Base-by-base conservation (phyloP, 2,888 invertebrate genomes). In the Eupithecia subumbrata region DNA sequence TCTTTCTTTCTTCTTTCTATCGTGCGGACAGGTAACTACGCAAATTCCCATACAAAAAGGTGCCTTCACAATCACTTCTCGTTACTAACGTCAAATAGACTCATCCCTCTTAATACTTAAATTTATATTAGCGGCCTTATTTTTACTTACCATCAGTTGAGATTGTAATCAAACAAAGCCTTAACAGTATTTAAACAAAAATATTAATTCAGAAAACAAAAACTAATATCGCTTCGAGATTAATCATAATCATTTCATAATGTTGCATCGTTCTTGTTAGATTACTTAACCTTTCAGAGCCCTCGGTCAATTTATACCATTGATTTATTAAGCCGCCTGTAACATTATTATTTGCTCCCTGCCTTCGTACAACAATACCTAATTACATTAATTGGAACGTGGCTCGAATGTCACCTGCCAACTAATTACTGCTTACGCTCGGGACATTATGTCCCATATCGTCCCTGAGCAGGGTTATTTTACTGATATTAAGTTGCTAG, bases 341-440 rank as follows among this genome's bases (percentile, higher is more conserved):
- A 25, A 43, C 60, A 52, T 37, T 34, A 69, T 34, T 34, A 64
- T 69, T 73, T 73, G 30, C 18, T 60, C 9, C 63, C 45, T 69
- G 25, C 43, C 56, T 37, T 52, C 45, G 40, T 68, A 74, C 64
- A 64, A 60, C 68, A 68, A 68, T 68, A 68, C 43, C 68, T 48
- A 73, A 73, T 67, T 67, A 76, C 70, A 48, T 56, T 63, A 76
- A 71, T 73, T 73, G 71, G 48, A 48, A 73, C 76, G 73, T 73
- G 73, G 63, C 43, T 63, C 45, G 68, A 71, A 71, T 76, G 71
- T 63, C 73, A 71, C 67, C 25, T 70, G 73, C 16, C 68, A 68
- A 73, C 60, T 73, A 76, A 76, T 73, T 71, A 76, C 72, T 37
- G 56, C 63, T 67, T 67, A 67, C 66, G 40, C 66, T 40, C 37